Percentiles rank a stretch among this genome's conserved stretches.
These are phyloP conservation scores for Bergia puertoricense DNA, from an alignment of 92 coral and sea anemone genomes.

Conservation along the genomic window DNA sequence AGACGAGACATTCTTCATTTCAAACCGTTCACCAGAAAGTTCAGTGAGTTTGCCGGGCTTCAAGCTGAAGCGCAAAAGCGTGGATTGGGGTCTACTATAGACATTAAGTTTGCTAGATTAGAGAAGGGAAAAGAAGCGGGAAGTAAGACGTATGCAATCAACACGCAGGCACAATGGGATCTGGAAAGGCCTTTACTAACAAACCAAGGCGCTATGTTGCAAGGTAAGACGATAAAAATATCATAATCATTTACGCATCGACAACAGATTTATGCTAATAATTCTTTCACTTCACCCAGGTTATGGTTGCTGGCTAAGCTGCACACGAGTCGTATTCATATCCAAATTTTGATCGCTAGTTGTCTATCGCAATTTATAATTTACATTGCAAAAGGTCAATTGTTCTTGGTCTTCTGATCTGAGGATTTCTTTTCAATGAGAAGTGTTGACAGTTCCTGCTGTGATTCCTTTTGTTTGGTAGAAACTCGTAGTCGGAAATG, in stretches of 20 bases:
- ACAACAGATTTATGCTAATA: conserved; percentile 7
- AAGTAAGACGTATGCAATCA: conserved; percentile 26
- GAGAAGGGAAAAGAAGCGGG: conserved; percentile 42
- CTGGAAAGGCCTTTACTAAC: conserved; percentile 33
- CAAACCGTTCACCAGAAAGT: conserved; percentile 4
- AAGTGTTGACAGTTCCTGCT: background rate
- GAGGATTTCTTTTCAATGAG: background rate
- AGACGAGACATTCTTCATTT: conserved; percentile 9
- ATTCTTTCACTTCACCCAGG: conserved; percentile 4
- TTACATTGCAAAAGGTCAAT: background rate
- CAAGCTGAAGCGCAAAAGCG: conserved; percentile 14
- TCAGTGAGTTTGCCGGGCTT: conserved; percentile 2
- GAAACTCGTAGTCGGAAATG: background rate
- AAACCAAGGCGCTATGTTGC: conserved; percentile 16
- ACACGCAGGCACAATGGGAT: conserved; percentile 49
- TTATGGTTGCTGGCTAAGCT: background rate
- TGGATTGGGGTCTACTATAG: conserved; percentile 20
- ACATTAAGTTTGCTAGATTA: conserved; percentile 50
- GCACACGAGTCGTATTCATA: background rate
- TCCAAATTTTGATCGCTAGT: too few relatives aligned
- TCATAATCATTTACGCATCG: background rate
- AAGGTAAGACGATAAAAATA: conserved; percentile 1
- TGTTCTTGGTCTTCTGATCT: background rate
- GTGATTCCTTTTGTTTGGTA: background rate
- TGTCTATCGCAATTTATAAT: background rate